Conservation (phyloP, 1,140 invertebrate species). For the Drosophila malerkotliana region DNA sequence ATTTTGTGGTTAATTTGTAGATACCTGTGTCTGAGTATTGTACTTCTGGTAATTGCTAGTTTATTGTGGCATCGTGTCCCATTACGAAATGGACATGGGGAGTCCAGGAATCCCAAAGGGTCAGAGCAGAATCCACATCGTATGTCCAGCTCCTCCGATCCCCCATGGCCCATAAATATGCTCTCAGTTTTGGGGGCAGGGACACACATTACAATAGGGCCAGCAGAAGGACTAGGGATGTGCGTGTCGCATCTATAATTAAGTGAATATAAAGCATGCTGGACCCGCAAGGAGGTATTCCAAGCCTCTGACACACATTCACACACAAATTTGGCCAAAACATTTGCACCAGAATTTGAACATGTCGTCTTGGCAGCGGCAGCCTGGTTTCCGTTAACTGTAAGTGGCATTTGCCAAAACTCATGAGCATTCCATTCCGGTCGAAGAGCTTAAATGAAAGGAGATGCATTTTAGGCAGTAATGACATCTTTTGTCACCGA, state of each 20-base stretch:
- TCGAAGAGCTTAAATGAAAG: neutral
- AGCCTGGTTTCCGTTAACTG: slow-evolving; percentile 23
- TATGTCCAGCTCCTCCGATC: neutral
- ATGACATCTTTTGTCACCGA: neutral
- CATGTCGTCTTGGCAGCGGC: slow-evolving; percentile 16
- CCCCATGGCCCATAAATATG: slow-evolving; percentile 32
- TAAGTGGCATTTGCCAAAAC: slow-evolving; percentile 30
- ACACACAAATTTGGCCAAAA: slow-evolving; percentile 27
- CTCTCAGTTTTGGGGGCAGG: slow-evolving; percentile 11
- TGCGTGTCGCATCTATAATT: slow-evolving; percentile 80
- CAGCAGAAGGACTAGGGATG: slow-evolving; percentile 5
- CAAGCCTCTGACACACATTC: slow-evolving; percentile 17
- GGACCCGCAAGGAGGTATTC: slow-evolving; percentile 44
- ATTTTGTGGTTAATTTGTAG: slow-evolving; percentile 21
- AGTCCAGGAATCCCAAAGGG: slow-evolving; percentile 21
- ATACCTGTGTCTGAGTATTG: slow-evolving; percentile 37
- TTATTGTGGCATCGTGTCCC: slow-evolving; percentile 52
- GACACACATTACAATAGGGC: slow-evolving; percentile 29
- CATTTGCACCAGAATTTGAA: slow-evolving; percentile 23
- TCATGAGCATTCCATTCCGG: slow-evolving; percentile 9
- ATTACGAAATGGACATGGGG: slow-evolving; percentile 44
- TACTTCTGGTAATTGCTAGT: slow-evolving; percentile 63
- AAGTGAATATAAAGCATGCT: slow-evolving; percentile 67
- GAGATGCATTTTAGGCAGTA: neutral
- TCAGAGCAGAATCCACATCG: neutral